Percentiles rank a stretch among this genome's conserved stretches.
phyloP scores from a whole-genome alignment of 2,797 vertebrate genomes.

The Spinibarbus caldwelli region DNA sequence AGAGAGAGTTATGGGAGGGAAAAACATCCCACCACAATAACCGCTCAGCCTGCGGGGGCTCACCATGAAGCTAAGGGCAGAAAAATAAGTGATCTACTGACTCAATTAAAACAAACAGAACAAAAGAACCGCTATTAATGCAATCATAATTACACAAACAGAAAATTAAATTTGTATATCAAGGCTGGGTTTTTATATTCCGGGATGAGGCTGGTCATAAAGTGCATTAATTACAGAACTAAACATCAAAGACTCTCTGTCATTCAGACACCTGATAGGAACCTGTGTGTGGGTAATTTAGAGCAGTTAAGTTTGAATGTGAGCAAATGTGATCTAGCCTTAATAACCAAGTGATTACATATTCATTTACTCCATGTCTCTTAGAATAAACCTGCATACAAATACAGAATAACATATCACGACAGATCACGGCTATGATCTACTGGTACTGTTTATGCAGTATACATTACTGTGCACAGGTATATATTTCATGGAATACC shows the following conservation, averaged over 20 bases:
- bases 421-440: background rate
- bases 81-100: slow-evolving; percentile 1
- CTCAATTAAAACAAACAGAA: slow-evolving; percentile 21
- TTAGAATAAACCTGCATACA: background rate
- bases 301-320: background rate
- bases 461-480: too few relatives aligned
- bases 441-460: too few relatives aligned
- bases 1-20: slow-evolving; percentile 19
- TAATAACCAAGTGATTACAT: background rate
- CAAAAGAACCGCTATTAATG: background rate
- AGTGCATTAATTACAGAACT: background rate
- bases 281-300: background rate
- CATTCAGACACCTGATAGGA: background rate
- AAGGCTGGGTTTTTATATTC: background rate
- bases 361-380: background rate
- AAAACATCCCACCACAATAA: slow-evolving; percentile 41
- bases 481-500: too few relatives aligned
- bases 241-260: background rate
- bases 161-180: background rate
- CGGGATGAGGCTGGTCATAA: background rate
- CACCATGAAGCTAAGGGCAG: background rate
- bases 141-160: slow-evolving; percentile 9
- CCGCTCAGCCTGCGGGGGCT: background rate
- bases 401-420: background rate
- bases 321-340: background rate